Base-by-base conservation (phyloP, 2,797 vertebrate genomes). In the Prunella strophiata region DNA sequence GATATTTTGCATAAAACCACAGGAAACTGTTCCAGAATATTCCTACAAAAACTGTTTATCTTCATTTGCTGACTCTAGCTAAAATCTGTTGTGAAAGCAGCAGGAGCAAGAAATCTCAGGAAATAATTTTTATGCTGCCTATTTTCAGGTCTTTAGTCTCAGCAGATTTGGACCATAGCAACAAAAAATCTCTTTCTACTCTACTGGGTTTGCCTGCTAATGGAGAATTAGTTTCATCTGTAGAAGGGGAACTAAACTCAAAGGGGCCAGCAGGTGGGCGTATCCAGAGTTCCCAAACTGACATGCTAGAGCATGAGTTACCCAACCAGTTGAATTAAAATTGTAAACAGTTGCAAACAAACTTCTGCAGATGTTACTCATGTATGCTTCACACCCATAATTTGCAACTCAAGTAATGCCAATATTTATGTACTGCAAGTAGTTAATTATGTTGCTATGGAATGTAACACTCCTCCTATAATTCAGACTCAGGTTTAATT, bases 331-430 rank as follows among this genome's bases (percentile, higher is more conserved):
- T 82, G 63, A 84, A 94, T 75, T 88, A 78, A 94, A 95, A 88
- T 5, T 29, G 47, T 77, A 72, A 91, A 88, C 85, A 94, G 70
- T 84, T 88, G 91, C 90, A 91, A 88, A 96, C 63, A 87, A 93
- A 94, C 79, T 89, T 91, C 11, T 94, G 88, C 85, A 96, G 88
- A 96, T 93, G 91, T 91, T 95, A 90, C 66, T 93, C 85, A 88
- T 50, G 36, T 50, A 81, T 54, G 76, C 66, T 65, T 95, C 96
- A 94, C 95, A 86, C 96, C 94, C 94, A 78, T 84, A 36, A 96
- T 96, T 94, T 96, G 90, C 90, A 95, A 94, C 76, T 93, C 85
- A 94, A 95, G 79, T 78, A 91, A 90, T 81, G 63, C 76, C 90
- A 93, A 70, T 93, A 94, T 96, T 96, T 96, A 88, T 72, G 40